Conservation (phyloP, 2,797 vertebrate species). For the Xenops minutus region DNA sequence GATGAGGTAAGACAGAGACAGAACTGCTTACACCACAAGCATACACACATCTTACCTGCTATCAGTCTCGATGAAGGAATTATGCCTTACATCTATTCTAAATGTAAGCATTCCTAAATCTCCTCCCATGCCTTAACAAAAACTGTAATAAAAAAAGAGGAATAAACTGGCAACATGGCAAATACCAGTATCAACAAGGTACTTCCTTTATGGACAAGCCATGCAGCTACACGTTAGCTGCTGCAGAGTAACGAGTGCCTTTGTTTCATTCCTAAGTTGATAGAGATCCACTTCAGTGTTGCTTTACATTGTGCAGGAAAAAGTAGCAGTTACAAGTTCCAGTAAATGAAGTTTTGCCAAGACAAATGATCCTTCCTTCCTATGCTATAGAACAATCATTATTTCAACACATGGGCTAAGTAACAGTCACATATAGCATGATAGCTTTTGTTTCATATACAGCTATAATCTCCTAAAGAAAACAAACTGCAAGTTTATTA, state of each 20-base stretch:
- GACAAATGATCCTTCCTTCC: not conserved
- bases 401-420: not conserved
- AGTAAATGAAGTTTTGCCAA: constrained; percentile 3
- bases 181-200: not conserved
- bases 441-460: not conserved
- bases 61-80: not conserved
- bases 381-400: not conserved
- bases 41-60: not conserved
- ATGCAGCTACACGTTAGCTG: not conserved
- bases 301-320: not conserved
- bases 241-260: not conserved
- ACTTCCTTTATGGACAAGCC: not conserved
- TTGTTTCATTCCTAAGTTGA: not conserved
- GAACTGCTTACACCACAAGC: not conserved
- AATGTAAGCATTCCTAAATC: not conserved
- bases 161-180: not conserved
- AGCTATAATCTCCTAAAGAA: not conserved
- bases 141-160: not conserved
- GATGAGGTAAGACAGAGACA: not conserved
- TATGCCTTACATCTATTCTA: not conserved
- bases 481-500: not conserved
- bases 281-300: not conserved
- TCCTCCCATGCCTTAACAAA: not conserved
- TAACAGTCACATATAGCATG: not conserved
- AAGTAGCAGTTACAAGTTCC: not conserved